A percentile compares a stretch with the other conserved stretches of the same genome.
Conservation (phyloP, 2,888 invertebrate species). For the Trichogramma evanescens region DNA sequence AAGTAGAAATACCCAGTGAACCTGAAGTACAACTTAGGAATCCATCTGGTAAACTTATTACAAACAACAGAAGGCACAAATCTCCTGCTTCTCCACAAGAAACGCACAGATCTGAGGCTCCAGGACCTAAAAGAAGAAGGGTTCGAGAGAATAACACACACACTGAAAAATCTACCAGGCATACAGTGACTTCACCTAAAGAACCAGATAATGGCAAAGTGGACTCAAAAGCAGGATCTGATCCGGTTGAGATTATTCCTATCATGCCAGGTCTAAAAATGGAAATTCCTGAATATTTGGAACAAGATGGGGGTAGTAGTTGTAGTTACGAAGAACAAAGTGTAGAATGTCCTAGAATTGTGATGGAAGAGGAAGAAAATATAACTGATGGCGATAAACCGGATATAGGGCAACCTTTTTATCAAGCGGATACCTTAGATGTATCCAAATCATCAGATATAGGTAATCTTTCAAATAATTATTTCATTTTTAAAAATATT, state of each 20-base stretch:
- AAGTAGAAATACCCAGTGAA: constrained; percentile 44
- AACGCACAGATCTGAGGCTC: constrained; percentile 33
- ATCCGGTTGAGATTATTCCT: constrained; percentile 47
- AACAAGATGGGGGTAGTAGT: constrained; percentile 47
- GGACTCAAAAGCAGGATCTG: constrained; percentile 35
- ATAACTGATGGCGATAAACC: constrained; percentile 41
- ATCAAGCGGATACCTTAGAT: constrained; percentile 38
- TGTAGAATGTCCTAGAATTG: constrained; percentile 39
- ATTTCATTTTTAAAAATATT: not conserved
- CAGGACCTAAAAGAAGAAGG: constrained; percentile 43
- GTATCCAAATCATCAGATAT: constrained; percentile 39
- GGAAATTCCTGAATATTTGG: constrained; percentile 55
- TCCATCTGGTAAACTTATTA: constrained; percentile 34
- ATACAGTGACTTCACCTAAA: constrained; percentile 32
- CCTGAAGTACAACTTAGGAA: constrained; percentile 45
- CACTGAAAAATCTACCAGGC: constrained; percentile 35
- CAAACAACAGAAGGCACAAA: constrained; percentile 39
- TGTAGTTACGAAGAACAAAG: constrained; percentile 46
- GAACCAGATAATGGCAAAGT: constrained; percentile 33
- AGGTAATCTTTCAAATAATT: constrained; percentile 30
- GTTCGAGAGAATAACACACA: constrained; percentile 38
- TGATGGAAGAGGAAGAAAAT: constrained; percentile 36
- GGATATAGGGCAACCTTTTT: constrained; percentile 45
- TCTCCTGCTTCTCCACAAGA: constrained; percentile 41
- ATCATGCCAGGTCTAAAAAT: constrained; percentile 51